Conservation (phyloP, 2,888 invertebrate genomes). For the Pheosia gnoma region DNA sequence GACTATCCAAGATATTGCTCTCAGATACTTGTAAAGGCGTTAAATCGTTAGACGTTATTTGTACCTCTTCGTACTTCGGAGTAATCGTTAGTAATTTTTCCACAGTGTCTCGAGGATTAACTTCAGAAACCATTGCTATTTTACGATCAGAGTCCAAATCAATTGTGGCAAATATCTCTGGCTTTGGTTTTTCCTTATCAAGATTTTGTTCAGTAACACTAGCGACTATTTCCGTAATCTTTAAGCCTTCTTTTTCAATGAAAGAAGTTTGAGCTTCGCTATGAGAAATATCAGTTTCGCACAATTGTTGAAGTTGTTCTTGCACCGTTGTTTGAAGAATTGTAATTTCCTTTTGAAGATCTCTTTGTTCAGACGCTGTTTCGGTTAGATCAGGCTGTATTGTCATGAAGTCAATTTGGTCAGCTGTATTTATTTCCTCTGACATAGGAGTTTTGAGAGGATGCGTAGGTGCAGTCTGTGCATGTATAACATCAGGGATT, state of each 20-base stretch:
- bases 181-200: conserved; percentile 58
- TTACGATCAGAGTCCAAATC: conserved; percentile 80
- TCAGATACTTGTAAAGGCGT: conserved; percentile 68
- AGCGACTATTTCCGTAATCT: conserved; percentile 82
- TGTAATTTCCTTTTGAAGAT: conserved; percentile 70
- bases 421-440: conserved; percentile 74
- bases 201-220: conserved; percentile 80
- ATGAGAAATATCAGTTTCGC: conserved; percentile 80
- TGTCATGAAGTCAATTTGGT: conserved; percentile 61
- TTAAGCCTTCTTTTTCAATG: conserved; percentile 84
- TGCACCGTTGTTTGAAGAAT: conserved; percentile 65
- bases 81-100: conserved; percentile 51
- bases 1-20: conserved; percentile 73
- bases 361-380: conserved; percentile 60
- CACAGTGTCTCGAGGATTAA: conserved; percentile 62
- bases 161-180: conserved; percentile 76
- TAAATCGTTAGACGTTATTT: conserved; percentile 56
- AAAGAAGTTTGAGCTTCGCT: conserved; percentile 82
- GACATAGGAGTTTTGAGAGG: conserved; percentile 72
- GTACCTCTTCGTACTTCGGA: conserved; percentile 63
- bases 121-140: conserved; percentile 77
- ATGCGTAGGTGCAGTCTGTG: conserved; percentile 55
- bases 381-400: conserved; percentile 40
- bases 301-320: conserved; percentile 81
- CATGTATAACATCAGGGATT: conserved; percentile 48